Percentiles rank a stretch among this genome's conserved stretches.
These are phyloP conservation scores for Drosophila mercatorum DNA, from an alignment of 2,888 invertebrate genomes.

Conservation along the genomic window DNA sequence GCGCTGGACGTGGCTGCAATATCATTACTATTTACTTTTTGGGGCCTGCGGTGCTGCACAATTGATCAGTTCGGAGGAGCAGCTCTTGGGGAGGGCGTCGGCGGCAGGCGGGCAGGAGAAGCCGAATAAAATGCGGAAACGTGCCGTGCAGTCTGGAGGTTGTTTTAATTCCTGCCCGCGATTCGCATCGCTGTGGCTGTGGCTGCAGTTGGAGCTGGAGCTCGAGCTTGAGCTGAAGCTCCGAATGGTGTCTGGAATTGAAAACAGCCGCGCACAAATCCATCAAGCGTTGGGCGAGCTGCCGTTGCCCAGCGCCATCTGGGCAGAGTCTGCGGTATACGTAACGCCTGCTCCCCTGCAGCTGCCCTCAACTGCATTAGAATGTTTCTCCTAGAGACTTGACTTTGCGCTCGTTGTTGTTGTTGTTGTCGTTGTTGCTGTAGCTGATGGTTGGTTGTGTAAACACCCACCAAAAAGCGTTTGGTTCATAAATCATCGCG, in stretches of 20 bases:
- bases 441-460: constrained; percentile 56
- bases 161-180: constrained; percentile 56
- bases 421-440: not conserved
- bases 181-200: constrained; percentile 54
- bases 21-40: constrained; percentile 69
- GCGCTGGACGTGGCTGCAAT: constrained; percentile 52
- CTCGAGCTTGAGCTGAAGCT: constrained; percentile 16
- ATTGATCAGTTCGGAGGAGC: constrained; percentile 50
- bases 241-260: constrained; percentile 40
- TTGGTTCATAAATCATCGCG: constrained; percentile 83
- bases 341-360: not conserved
- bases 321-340: constrained; percentile 10
- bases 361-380: constrained; percentile 53
- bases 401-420: not conserved
- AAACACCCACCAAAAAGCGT: constrained; percentile 77
- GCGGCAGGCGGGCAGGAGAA: constrained; percentile 1
- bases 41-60: constrained; percentile 59
- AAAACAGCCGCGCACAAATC: constrained; percentile 65
- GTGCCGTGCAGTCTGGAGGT: constrained; percentile 56
- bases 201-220: constrained; percentile 13
- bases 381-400: constrained; percentile 41
- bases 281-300: constrained; percentile 67
- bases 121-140: constrained; percentile 74
- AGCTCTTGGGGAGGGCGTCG: not conserved
- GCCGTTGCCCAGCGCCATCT: constrained; percentile 68